Base-by-base conservation (phyloP, 2,113 vertebrate species). In the Phoenicopterus ruber region DNA sequence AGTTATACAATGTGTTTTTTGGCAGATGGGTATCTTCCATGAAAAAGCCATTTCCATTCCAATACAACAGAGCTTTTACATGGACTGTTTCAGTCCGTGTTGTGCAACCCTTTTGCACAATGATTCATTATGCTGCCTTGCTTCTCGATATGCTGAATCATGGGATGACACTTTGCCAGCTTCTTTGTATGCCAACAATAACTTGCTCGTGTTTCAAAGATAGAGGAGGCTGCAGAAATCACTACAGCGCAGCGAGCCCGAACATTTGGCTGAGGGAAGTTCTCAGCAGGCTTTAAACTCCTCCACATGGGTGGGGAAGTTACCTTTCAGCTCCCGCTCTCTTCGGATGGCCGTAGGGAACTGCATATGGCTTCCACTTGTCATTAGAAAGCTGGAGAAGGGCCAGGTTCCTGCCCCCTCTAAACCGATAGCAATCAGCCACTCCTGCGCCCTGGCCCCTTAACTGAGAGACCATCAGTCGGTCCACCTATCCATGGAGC, bases 71-170 rank as follows among this genome's bases (percentile, higher is more conserved):
- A 59, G 66, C 57, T 96, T 95, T 97, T 79, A 59, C 81, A 94
- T 36, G 78, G 82, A 67, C 96, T 69, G 19, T 69, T 97, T 62
- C 67, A 47, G 81, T 18, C 79, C 4, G 0, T 12, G 52, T 91
- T 94, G 86, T 3, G 17, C 84, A 95, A 80, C 63, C 31, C 62
- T 62, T 96, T 85, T 88, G 55, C 76, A 97, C 94, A 97, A 83
- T 88, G 93, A 93, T 95, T 97, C 91, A 90, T 97, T 95, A 74
- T 94, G 59, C 82, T 91, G 7, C 88, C 90, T 89, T 65, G 52
- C 70, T 87, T 77, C 89, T 93, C 63, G 55, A 94, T 95, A 28
- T 95, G 91, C 89, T 96, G 95, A 97, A 91, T 96, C 95, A 91
- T 80, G 90, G 89, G 40, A 91, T 95, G 92, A 96, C 31, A 31